A percentile compares a stretch with the other conserved stretches of the same genome.
Evolutionary conservation across 2,888 invertebrate species (phyloP).

Genomic region (Ichneumoninae sp.): DNA sequence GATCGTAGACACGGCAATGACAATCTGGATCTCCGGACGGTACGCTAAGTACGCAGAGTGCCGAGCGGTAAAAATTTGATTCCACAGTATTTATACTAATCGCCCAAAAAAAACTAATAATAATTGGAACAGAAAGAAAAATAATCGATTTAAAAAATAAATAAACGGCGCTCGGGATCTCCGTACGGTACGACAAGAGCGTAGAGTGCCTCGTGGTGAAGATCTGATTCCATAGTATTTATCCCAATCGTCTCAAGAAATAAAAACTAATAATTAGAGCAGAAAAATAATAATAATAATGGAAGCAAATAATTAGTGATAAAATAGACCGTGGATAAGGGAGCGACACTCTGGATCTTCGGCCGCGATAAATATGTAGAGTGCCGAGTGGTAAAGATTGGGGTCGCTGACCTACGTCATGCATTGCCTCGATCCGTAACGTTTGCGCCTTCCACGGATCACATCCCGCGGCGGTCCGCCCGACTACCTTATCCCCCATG

Average conservation of each 20-base stretch:
- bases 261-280: no score
- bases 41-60: no score
- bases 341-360: background rate
- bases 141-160: background rate
- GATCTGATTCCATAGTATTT: constrained; percentile 21
- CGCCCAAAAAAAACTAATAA: no score
- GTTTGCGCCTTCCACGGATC: constrained; percentile 27
- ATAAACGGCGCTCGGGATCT: background rate
- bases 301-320: no score
- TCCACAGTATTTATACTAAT: no score
- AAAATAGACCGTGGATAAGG: background rate
- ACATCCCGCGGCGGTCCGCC: constrained; percentile 40
- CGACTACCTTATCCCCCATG: constrained; percentile 29
- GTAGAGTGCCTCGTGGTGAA: background rate
- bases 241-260: no score
- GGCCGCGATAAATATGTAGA: background rate
- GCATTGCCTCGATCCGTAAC: constrained; percentile 42
- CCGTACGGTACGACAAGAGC: background rate
- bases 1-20: no score
- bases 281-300: no score
- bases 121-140: no score
- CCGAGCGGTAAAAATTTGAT: no score
- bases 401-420: constrained; percentile 57
- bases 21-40: no score
- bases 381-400: constrained; percentile 42